These are phyloP conservation scores for Micrasema longulum DNA, from an alignment of 1,140 invertebrate genomes.

Conservation along the genomic window DNA sequence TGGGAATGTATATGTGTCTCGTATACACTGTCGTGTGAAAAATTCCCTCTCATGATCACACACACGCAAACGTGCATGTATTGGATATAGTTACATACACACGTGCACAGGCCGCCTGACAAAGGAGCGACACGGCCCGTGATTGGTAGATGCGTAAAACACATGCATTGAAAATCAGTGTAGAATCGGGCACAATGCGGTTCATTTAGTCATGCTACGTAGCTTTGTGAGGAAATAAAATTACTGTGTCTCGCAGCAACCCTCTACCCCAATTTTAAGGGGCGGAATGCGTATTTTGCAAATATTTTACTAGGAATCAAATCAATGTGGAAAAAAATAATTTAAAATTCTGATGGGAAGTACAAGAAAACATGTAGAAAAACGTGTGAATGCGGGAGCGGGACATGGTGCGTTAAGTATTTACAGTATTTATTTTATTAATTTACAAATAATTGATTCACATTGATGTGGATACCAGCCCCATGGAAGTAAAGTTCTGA, in stretches of 20 bases:
- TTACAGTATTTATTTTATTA: no score
- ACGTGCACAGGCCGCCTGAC: slow-evolving; percentile 30
- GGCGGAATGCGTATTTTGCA: no score
- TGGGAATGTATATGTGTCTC: not conserved
- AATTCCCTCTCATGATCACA: slow-evolving; percentile 4
- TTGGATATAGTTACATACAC: no score
- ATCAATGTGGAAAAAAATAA: no score
- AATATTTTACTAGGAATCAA: no score
- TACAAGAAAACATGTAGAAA: no score
- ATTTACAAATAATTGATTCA: no score
- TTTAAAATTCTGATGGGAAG: no score
- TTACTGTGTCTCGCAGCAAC: slow-evolving; percentile 43
- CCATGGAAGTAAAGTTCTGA: no score
- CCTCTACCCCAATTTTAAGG: not conserved
- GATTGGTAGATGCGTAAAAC: slow-evolving; percentile 54
- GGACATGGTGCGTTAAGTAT: no score
- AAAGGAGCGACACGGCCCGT: slow-evolving; percentile 44
- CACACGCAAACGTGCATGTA: slow-evolving; percentile 6
- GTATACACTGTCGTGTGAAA: slow-evolving; percentile 26
- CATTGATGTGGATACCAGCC: no score
- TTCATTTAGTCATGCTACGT: slow-evolving; percentile 51
- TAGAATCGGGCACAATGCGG: slow-evolving; percentile 53
- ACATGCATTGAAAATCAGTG: slow-evolving; percentile 56
- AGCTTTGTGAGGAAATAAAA: slow-evolving; percentile 55
- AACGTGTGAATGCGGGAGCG: no score